Evolutionary conservation across 2,888 invertebrate species (phyloP).

Genomic region (Euplagia quadripunctaria): DNA sequence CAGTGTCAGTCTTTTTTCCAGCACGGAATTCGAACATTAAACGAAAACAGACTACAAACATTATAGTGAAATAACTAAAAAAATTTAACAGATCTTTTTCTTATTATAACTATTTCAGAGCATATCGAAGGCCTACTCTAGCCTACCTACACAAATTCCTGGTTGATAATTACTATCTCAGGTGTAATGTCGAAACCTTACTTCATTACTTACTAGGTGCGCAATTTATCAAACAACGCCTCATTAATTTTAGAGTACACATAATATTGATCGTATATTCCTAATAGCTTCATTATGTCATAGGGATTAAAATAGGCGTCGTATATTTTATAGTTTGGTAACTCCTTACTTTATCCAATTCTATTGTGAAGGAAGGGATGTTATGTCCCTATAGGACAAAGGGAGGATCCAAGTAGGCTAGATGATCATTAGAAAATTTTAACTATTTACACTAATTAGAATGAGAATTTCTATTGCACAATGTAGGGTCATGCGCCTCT

Average conservation of each 20-base stretch:
- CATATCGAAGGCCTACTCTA: neutral
- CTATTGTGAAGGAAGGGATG: neutral
- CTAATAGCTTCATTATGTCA: constrained; percentile 1
- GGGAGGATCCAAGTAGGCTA: neutral
- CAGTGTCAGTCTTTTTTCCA: no score
- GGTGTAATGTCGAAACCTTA: neutral
- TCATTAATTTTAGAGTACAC: neutral
- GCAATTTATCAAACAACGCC: neutral
- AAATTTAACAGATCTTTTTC: no score
- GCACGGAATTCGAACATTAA: no score
- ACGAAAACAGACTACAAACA: no score
- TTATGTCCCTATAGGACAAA: neutral
- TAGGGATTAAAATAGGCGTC: neutral
- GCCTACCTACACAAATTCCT: neutral
- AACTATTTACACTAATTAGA: no score
- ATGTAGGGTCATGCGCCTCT: no score
- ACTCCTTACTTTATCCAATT: neutral
- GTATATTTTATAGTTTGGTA: neutral
- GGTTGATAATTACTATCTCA: neutral
- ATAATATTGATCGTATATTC: neutral
- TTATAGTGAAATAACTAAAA: no score
- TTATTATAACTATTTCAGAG: neutral
- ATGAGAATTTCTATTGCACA: no score
- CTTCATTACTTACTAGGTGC: neutral
- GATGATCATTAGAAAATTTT: neutral